These are phyloP conservation scores for Podilymbus podiceps DNA, from an alignment of 2,113 vertebrate genomes.

Conservation along the genomic window DNA sequence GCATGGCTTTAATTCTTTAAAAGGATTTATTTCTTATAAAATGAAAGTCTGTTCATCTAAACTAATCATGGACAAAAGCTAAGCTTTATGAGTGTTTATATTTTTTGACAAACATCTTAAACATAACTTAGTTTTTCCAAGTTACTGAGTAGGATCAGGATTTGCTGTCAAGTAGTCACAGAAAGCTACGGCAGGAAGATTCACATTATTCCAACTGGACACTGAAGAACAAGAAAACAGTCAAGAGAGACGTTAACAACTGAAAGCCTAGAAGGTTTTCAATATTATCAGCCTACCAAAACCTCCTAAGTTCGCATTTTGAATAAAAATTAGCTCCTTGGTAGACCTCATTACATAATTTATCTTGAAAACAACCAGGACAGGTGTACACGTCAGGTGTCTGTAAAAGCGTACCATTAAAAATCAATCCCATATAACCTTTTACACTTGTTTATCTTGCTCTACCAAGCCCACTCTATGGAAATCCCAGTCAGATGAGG, in stretches of 20 bases:
- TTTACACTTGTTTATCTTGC: background rate
- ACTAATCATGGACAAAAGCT: background rate
- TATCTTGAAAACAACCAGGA: background rate
- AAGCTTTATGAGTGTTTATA: slow-evolving; percentile 23
- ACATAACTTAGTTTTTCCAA: background rate
- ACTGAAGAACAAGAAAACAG: background rate
- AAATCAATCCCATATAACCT: background rate
- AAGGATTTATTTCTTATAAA: slow-evolving; percentile 41
- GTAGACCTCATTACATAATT: background rate
- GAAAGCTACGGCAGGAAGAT: background rate
- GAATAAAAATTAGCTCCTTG: background rate
- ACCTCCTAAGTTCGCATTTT: background rate
- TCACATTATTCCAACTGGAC: background rate
- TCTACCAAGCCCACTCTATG: background rate
- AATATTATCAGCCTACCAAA: background rate
- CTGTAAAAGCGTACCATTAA: background rate
- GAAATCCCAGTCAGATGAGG: background rate
- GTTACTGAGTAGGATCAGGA: background rate
- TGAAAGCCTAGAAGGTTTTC: background rate
- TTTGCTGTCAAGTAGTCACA: background rate
- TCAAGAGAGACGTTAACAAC: background rate
- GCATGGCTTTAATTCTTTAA: slow-evolving; percentile 35
- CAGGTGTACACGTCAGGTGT: background rate
- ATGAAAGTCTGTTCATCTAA: slow-evolving; percentile 7
- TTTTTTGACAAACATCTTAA: slow-evolving; percentile 14